Evolutionary conservation across 2,113 vertebrate genomes (phyloP).

Genomic region (Gymnogyps californianus): DNA sequence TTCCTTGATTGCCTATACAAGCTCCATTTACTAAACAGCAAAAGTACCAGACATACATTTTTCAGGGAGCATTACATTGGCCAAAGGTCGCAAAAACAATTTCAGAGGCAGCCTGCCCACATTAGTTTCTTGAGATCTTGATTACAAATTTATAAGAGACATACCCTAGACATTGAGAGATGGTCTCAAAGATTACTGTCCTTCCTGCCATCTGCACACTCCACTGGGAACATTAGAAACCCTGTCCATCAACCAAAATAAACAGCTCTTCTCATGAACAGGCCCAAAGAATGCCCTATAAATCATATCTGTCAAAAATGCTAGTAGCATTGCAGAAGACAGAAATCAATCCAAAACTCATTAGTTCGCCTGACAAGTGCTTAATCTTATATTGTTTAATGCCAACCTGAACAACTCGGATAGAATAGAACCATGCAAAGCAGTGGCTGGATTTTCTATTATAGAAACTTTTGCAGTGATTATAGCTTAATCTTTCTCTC

Average conservation of each 20-base stretch:
- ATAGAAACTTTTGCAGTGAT: constrained; percentile 53
- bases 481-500: constrained; percentile 62
- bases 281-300: constrained; percentile 72
- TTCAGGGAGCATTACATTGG: constrained; percentile 40
- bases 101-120: constrained; percentile 54
- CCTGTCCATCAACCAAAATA: constrained; percentile 75
- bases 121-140: constrained; percentile 65
- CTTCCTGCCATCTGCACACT: constrained; percentile 60
- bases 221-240: constrained; percentile 67
- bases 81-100: constrained; percentile 72
- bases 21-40: constrained; percentile 38
- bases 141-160: constrained; percentile 72
- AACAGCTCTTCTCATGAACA: constrained; percentile 76
- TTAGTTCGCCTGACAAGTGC: constrained; percentile 77
- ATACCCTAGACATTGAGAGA: constrained; percentile 56
- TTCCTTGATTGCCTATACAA: constrained; percentile 39
- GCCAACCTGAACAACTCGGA: constrained; percentile 39
- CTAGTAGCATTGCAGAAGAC: constrained; percentile 70
- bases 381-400: constrained; percentile 79
- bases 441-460: constrained; percentile 45
- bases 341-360: constrained; percentile 83
- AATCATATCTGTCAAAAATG: constrained; percentile 79
- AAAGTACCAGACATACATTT: constrained; percentile 32
- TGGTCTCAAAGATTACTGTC: constrained; percentile 49
- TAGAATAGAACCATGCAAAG: constrained; percentile 62